Conservation (phyloP, 2,113 vertebrate species). For the Pomatorhinus ruficollis region DNA sequence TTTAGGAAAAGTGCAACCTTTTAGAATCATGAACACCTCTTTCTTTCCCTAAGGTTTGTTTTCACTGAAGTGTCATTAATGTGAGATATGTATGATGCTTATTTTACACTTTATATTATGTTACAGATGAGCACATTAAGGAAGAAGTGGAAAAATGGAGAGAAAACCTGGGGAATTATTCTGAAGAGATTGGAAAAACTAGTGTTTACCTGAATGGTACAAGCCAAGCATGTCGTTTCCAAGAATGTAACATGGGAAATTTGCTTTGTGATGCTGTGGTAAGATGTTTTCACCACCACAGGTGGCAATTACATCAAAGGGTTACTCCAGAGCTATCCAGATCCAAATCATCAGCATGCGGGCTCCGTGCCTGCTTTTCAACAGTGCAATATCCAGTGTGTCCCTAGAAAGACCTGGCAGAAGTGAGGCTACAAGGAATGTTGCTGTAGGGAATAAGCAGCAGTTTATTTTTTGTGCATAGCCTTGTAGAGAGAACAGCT, state of each 20-base stretch:
- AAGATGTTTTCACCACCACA: neutral
- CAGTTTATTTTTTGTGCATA: neutral
- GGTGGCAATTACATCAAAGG: neutral
- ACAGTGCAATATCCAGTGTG: neutral
- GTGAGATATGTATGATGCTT: neutral
- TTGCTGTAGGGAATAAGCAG: neutral
- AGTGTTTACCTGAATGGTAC: conserved; percentile 89
- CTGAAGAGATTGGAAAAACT: conserved; percentile 82
- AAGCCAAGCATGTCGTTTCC: conserved; percentile 81
- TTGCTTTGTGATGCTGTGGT: conserved; percentile 93
- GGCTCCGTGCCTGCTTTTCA: neutral
- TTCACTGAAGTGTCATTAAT: neutral
- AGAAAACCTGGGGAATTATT: conserved; percentile 77
- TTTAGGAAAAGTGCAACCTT: neutral
- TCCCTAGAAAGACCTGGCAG: neutral
- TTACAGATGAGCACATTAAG: conserved; percentile 79
- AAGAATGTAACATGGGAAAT: conserved; percentile 94
- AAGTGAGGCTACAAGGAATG: neutral
- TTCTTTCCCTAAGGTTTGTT: neutral
- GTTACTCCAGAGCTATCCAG: neutral
- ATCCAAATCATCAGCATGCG: accelerated
- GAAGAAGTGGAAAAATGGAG: conserved; percentile 84
- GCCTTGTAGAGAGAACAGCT: neutral
- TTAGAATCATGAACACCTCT: neutral
- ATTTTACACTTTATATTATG: neutral